Evolutionary conservation across 2,797 vertebrate genomes (phyloP), one percentile per base, ranked within the genome.

Genomic region (Ctenosaura bakeri): DNA sequence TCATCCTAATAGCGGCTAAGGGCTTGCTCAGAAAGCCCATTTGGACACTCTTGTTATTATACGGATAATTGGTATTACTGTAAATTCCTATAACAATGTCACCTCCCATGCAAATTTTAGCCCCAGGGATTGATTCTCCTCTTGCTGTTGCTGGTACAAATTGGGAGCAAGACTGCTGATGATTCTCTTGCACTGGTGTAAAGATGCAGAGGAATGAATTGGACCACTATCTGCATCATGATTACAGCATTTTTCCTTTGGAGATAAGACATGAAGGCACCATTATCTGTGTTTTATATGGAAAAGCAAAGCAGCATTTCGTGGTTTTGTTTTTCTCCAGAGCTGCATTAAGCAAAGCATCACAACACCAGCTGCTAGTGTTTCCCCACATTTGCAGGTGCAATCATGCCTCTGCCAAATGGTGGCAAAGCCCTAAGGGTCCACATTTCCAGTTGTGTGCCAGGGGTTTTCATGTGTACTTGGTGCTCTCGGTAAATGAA

Each of bases 221-320:
- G 69, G 66, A 42, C 42, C 50, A 20, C 62, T 80, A 38, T 46
- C 12, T n/a, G 80, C 12, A 83, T 0, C 64, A 29, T 20, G 46
- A 24, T 82, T 66, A 66, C 85, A 0, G 14, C 50, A 52, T 38
- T 83, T 13, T 42, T 79, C 35, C 85, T 83, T 38, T 18, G 10
- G 74, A 3, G 0, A 10, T 0, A 16, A 13, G 85, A 84, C 73
- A 24, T 50, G 66, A 0, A 66, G 29, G 54, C 18, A 88, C 12
- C 0, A 0, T n/a, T 74, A 0, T 78, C 50, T 0, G 77, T 0
- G 79, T 7, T 87, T 85, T 0, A 0, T 22, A 76, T 7, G 76
- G 76, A 79, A 38, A 13, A 62, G 54, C n/a, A 3, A 78, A 35
- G 84, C 86, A 84, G 62, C 0, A 0, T 85, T 80, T 77, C 88